phyloP scores from a whole-genome alignment of 2,113 vertebrate genomes.

The Callipepla squamata region DNA sequence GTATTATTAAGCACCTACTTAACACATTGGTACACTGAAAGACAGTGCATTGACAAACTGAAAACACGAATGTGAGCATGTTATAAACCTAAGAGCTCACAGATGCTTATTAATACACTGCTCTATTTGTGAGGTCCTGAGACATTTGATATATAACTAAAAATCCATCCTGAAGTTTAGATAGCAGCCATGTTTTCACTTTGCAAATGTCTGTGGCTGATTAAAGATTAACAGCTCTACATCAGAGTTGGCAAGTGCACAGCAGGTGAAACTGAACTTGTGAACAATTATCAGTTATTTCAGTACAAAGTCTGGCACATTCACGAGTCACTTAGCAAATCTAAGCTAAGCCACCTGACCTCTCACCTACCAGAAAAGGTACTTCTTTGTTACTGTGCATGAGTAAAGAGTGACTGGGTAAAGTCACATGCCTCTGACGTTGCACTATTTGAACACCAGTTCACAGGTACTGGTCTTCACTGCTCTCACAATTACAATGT shows the following conservation, averaged over 20 bases:
- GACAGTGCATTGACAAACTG: neutral
- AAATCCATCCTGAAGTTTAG: constrained; percentile 5
- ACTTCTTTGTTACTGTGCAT: neutral
- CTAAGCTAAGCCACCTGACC: neutral
- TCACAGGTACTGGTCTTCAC: neutral
- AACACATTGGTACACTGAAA: neutral
- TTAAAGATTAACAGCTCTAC: constrained; percentile 3
- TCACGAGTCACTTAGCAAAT: neutral
- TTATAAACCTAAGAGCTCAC: neutral
- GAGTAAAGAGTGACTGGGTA: neutral
- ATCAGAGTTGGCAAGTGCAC: neutral
- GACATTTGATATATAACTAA: neutral
- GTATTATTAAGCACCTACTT: neutral
- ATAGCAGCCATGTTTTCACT: constrained; percentile 26
- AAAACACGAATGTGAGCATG: neutral
- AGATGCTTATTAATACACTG: neutral
- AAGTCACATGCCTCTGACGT: neutral
- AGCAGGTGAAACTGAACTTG: constrained; percentile 47
- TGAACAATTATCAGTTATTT: constrained; percentile 36
- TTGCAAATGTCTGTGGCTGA: neutral
- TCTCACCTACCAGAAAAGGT: neutral
- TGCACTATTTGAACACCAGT: neutral
- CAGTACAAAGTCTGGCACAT: constrained; percentile 23
- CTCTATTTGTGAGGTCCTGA: neutral
- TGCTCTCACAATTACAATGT: neutral